A percentile compares a stretch with the other conserved stretches of the same genome.
These are phyloP conservation scores for Gymnocypris eckloni DNA, from an alignment of 2,797 vertebrate genomes.

Conservation along the genomic window DNA sequence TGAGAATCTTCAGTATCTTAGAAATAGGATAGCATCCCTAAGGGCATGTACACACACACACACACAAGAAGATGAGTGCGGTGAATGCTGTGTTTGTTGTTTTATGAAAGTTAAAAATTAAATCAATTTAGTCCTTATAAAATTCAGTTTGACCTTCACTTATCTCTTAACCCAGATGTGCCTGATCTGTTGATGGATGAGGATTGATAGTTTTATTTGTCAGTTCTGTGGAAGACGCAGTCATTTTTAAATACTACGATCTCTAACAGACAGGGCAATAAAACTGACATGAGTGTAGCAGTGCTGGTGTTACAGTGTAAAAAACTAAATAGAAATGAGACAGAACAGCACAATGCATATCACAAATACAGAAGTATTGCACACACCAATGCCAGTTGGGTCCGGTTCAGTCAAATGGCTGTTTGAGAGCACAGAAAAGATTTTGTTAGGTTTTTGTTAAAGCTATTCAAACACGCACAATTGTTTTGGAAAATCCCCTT, in stretches of 20 bases:
- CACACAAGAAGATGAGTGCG: neutral
- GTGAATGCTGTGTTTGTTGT: neutral
- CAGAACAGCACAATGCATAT: neutral
- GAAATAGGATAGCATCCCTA: slow-evolving; percentile 37
- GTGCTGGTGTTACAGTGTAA: neutral
- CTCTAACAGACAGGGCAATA: neutral
- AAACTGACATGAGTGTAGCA: neutral
- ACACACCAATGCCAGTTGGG: neutral
- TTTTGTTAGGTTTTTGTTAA: slow-evolving; percentile 11
- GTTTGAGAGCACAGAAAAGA: slow-evolving; percentile 1
- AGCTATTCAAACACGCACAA: slow-evolving; percentile 15
- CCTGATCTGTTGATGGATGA: slow-evolving; percentile 8
- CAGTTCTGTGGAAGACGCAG: slow-evolving; percentile 10
- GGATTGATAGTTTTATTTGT: slow-evolving; percentile 27
- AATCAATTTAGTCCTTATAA: slow-evolving; percentile 3
- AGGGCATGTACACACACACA: slow-evolving; percentile 6
- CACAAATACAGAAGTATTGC: neutral
- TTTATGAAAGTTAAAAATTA: neutral
- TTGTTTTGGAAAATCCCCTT: slow-evolving; percentile 19
- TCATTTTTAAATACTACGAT: slow-evolving; percentile 2
- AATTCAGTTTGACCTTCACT: slow-evolving; percentile 40
- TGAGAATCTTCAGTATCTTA: slow-evolving; percentile 26
- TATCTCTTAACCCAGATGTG: slow-evolving; percentile 17
- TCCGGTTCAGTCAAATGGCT: neutral
- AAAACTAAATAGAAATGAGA: neutral